Evolutionary conservation across 2,797 vertebrate genomes (phyloP).

Genomic region (Atherinosoma microstoma): DNA sequence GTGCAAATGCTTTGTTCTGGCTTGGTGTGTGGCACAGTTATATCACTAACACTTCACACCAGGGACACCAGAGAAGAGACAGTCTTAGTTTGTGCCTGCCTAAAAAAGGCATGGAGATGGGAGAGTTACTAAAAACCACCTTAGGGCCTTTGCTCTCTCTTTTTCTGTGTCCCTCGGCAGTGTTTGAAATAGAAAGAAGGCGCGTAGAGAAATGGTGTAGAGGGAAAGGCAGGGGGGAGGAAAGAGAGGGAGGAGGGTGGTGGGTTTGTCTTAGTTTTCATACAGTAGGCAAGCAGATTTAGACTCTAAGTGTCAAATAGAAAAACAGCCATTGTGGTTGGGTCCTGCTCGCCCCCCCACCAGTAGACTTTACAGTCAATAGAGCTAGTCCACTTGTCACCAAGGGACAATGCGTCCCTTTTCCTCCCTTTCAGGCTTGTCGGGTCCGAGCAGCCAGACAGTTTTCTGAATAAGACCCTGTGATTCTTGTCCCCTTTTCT

Average conservation of each 20-base stretch:
- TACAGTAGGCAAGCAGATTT: constrained; percentile 80
- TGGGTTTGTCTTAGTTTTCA: constrained; percentile 79
- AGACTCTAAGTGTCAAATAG: constrained; percentile 83
- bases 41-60: constrained; percentile 72
- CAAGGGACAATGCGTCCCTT: constrained; percentile 81
- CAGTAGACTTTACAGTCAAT: constrained; percentile 88
- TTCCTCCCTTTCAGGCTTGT: constrained; percentile 80
- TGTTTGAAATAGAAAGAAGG: constrained; percentile 66
- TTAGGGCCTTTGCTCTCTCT: constrained; percentile 57
- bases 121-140: constrained; percentile 71
- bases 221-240: constrained; percentile 40
- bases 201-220: constrained; percentile 38
- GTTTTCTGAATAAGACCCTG: constrained; percentile 77
- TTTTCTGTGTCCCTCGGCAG: constrained; percentile 58
- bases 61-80: constrained; percentile 55
- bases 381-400: constrained; percentile 88
- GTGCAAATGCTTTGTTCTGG: constrained; percentile 66
- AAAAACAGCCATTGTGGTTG: constrained; percentile 82
- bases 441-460: constrained; percentile 82
- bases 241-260: constrained; percentile 44
- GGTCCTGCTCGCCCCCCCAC: constrained; percentile 68
- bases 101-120: constrained; percentile 66
- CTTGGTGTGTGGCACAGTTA: constrained; percentile 78
- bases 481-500: constrained; percentile 83
- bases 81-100: constrained; percentile 55